Percentiles rank a stretch among this genome's conserved stretches.
These are phyloP conservation scores for Arothron firmamentum DNA, from an alignment of 2,113 vertebrate genomes.

Conservation along the genomic window DNA sequence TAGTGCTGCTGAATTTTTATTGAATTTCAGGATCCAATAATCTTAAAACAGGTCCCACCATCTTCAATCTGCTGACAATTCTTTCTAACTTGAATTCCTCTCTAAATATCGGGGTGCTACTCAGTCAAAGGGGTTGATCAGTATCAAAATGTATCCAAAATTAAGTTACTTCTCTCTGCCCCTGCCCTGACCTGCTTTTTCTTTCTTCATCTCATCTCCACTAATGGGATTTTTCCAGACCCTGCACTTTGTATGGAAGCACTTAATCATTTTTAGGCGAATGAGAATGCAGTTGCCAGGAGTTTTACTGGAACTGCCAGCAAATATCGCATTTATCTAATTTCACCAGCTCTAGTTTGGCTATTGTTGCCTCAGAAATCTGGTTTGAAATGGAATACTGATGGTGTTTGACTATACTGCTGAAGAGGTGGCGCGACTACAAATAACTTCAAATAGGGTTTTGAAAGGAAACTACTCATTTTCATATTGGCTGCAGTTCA, in stretches of 20 bases:
- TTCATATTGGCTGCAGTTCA: no score
- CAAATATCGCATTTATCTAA: conserved; percentile 9
- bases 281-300: conserved; percentile 15
- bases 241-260: conserved; percentile 22
- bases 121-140: conserved; percentile 1
- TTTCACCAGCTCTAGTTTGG: background rate
- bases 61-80: no score
- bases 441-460: background rate
- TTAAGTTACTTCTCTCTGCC: conserved; percentile 37
- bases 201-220: conserved; percentile 21
- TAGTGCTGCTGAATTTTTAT: no score
- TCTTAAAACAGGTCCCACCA: no score
- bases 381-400: background rate
- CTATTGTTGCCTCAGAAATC: background rate
- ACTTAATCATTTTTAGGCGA: conserved; percentile 19
- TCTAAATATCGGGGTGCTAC: conserved; percentile 5
- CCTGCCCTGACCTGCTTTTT: conserved; percentile 19
- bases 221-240: conserved; percentile 31
- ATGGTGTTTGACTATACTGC: no score
- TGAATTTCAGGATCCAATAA: no score
- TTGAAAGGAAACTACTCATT: background rate
- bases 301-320: conserved; percentile 10
- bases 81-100: no score
- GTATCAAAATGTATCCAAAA: conserved; percentile 35
- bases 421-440: no score